phyloP scores from a whole-genome alignment of 2,113 vertebrate species.

The Neolamprologus fasciatus region DNA sequence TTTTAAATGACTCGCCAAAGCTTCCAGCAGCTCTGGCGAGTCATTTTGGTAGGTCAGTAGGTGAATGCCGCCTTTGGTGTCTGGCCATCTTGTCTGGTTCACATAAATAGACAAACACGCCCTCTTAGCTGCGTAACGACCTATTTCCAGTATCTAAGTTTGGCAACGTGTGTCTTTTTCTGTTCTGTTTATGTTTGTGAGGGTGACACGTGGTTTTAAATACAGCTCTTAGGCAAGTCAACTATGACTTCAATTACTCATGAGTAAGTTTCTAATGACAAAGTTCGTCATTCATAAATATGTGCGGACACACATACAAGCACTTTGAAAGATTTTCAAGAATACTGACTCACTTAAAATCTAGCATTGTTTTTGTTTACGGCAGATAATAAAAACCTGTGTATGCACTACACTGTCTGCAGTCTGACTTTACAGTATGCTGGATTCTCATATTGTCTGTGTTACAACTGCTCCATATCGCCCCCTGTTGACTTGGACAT shows the following conservation, averaged over 20 bases:
- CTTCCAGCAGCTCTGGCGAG: not conserved
- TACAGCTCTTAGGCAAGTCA: not conserved
- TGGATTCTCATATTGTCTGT: not conserved
- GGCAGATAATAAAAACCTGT: not conserved
- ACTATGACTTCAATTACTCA: not conserved
- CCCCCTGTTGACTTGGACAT: slow-evolving; percentile 5
- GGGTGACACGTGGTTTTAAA: not conserved
- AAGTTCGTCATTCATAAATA: not conserved
- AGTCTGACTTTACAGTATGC: not conserved
- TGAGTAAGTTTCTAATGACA: not conserved
- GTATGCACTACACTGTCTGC: not conserved
- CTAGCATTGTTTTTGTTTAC: not conserved
- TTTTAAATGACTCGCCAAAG: not conserved
- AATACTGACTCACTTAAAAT: not conserved
- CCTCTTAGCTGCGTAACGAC: not conserved
- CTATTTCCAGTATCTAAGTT: not conserved
- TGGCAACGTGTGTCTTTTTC: not conserved
- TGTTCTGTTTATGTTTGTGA: not conserved
- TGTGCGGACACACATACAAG: not conserved
- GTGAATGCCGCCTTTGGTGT: not conserved
- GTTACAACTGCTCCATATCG: not conserved
- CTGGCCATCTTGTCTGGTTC: not conserved
- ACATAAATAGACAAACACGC: not conserved
- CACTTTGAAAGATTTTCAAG: not conserved
- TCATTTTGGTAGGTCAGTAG: not conserved